Evolutionary conservation across 2,113 vertebrate genomes (phyloP), one percentile per base, ranked within the genome.

Genomic region (Phylloscopus whistleri): DNA sequence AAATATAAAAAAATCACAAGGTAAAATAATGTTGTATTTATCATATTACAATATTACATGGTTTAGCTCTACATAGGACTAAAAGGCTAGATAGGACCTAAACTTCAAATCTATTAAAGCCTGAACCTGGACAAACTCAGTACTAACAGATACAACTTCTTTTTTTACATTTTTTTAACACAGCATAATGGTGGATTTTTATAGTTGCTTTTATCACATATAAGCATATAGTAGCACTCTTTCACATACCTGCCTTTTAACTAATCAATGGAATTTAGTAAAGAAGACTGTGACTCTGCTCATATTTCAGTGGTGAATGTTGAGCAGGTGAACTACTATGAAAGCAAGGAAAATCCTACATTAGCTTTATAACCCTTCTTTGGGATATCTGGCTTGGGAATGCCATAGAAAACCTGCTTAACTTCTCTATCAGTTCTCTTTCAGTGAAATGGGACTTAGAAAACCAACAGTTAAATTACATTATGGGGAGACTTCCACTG

Each of bases 281-380:
- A 23, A 8, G 30, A 39, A 78, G 46, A 18, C 37, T 59, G 21
- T 31, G 31, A 72, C 75, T 60, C 46, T 89, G 11, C 46, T 81
- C 2, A 0, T 31, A 30, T 9, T 43, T 55, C 44, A 13, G 48
- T 5, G 26, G 48, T 46, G 22, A 39, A 84, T 51, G 21, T 1
- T 27, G 16, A 74, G 67, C 30, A 20, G 26, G 6, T 7, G 17
- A 87, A 73, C 33, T 69, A 23, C 58, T 41, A 37, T 30, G 26
- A 72, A 84, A 79, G 37, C 53, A 79, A 81, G n/a, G 59, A 37
- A 78, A 86, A 35, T 44, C 64, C 66, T 75, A 7, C 20, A 60
- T 37, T 18, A 80, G 55, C 33, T 16, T 55, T 66, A 13, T 8
- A 74, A 59, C 12, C 4, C 21, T 16, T 52, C 37, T 46, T 49